These are phyloP conservation scores for Gasterosteus aculeatus DNA, from an alignment of 2,113 vertebrate species.

Conservation along the genomic window DNA sequence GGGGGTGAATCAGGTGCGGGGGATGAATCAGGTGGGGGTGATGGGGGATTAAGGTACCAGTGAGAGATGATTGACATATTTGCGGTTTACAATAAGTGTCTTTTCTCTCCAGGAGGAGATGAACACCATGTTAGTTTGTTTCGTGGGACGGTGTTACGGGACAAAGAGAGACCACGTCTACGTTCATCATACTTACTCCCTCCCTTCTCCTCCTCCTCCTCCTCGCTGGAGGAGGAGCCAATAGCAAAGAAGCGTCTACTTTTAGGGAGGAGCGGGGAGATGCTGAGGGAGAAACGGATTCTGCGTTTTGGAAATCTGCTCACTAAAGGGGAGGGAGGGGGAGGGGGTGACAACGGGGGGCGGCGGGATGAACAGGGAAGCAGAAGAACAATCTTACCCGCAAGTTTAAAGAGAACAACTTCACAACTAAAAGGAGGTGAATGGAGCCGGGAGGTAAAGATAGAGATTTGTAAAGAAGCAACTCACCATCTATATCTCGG, in stretches of 20 bases:
- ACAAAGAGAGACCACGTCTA: neutral
- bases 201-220: slow-evolving; percentile 54
- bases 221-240: slow-evolving; percentile 89
- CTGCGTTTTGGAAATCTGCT: slow-evolving; percentile 77
- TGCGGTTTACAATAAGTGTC: neutral
- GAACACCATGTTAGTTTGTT: slow-evolving; percentile 4
- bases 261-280: slow-evolving; percentile 89
- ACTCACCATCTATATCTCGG: slow-evolving; percentile 87
- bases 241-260: slow-evolving; percentile 90
- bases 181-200: slow-evolving; percentile 85
- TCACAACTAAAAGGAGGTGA: neutral
- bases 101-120: neutral
- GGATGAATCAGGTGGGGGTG: too few species aligned
- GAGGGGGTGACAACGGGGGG: slow-evolving; percentile 48
- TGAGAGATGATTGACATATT: neutral
- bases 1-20: too few species aligned
- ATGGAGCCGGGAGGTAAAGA: neutral
- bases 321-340: slow-evolving; percentile 62
- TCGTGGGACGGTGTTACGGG: slow-evolving; percentile 20
- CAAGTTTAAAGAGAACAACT: neutral
- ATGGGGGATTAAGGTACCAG: too few species aligned
- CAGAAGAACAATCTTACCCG: neutral
- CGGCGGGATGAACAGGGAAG: neutral
- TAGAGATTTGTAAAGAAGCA: neutral
- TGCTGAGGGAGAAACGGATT: slow-evolving; percentile 90